Evolutionary conservation across 2,888 invertebrate genomes (phyloP), one percentile per base, ranked within the genome.

Genomic region (Polietes domitor): DNA sequence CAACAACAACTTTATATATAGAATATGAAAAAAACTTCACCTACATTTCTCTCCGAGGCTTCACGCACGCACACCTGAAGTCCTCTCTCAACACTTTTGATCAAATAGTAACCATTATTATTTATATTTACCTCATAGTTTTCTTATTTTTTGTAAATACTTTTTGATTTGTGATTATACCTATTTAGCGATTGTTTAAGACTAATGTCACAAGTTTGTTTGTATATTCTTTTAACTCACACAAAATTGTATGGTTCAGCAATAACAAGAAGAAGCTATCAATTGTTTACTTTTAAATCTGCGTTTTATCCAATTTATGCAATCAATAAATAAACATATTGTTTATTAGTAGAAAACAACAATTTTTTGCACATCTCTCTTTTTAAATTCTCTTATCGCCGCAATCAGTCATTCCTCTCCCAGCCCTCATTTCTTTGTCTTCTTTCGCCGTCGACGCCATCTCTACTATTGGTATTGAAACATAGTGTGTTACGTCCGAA

Each of bases 241-340:
- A 55, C 43, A n/a, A 68, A 24, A 70, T 41, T 70, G 12, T 70
- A 73, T 50, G 58, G 50, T 82, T 73, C 24, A 24, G 43, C 41
- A 63, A 17, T 17, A 37, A 68, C 41, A 63, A 17, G 17, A 37
- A 50, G 65, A 24, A 73, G 12, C 41, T 12, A 43, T 1, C 24
- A 61, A 61, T 26, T 43, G 58, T 73, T 58, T 61, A 58, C 47
- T 72, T 15, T 58, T 58, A 72, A 55, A 41, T 47, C 47, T 68
- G 21, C 15, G 32, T 50, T 47, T 28, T 65, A 32, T 37, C 32
- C 61, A 26, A 47, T 58, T 43, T 65, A 78, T 74, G 50, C 77
- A 73, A 68, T 68, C 43, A 68, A 77, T 72, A 80, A 77, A 82
- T 77, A 75, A 77, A 81, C 68, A 68, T 19, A 9, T 37, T 15